Percentiles rank a stretch among this genome's conserved stretches.
Conservation (phyloP, 2,888 invertebrate species). For the Acanthococcus lagerstroemiae region DNA sequence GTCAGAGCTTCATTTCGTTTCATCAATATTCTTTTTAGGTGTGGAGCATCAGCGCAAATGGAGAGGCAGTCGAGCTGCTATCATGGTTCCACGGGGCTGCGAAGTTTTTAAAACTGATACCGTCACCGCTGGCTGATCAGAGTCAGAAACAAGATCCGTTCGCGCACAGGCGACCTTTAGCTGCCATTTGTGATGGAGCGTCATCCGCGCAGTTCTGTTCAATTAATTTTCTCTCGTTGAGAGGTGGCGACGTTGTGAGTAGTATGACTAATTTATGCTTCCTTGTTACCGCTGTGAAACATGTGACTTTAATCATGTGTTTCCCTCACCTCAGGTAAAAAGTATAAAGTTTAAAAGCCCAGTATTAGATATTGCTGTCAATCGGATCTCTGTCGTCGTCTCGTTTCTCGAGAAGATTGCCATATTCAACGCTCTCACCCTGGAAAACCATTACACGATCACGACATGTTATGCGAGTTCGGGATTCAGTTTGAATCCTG, state of each 20-base stretch:
- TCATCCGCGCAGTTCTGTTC: conserved; percentile 48
- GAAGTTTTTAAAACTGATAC: conserved; percentile 68
- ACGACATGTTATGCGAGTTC: conserved; percentile 84
- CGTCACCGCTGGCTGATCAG: conserved; percentile 55
- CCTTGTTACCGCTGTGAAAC: background rate
- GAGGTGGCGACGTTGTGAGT: conserved; percentile 32
- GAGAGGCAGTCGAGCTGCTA: conserved; percentile 88
- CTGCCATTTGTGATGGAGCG: conserved; percentile 80
- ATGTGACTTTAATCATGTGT: background rate
- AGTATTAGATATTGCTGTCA: conserved; percentile 78
- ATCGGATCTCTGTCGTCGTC: conserved; percentile 74
- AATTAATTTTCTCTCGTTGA: conserved; percentile 34
- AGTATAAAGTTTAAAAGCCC: conserved; percentile 86
- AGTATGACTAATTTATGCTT: background rate
- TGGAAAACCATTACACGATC: conserved; percentile 76
- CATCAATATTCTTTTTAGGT: conserved; percentile 48
- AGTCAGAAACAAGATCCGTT: conserved; percentile 53
- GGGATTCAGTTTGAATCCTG: conserved; percentile 67
- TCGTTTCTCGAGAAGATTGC: conserved; percentile 84
- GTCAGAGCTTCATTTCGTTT: background rate
- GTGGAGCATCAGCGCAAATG: conserved; percentile 76
- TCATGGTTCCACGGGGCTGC: conserved; percentile 90
- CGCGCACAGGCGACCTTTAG: conserved; percentile 70
- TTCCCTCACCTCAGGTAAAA: conserved; percentile 55
- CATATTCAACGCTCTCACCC: conserved; percentile 76